Evolutionary conservation across 2,113 vertebrate species (phyloP).

Genomic region (Campylorhamphus procurvoides): DNA sequence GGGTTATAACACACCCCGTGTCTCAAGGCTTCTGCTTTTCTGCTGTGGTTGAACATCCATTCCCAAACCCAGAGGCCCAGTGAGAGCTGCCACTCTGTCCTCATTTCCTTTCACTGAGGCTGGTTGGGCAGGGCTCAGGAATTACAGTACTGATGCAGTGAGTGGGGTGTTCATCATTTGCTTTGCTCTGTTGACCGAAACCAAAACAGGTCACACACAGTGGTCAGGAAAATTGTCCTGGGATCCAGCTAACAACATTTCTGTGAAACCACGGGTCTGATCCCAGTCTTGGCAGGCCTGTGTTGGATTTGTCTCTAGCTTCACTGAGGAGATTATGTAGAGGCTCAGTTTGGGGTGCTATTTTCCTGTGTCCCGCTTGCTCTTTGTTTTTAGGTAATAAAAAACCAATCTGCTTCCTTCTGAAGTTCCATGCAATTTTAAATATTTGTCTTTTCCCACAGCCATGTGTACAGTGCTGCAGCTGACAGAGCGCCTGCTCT

Average conservation of each 20-base stretch:
- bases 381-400: slow-evolving; percentile 15
- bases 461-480: slow-evolving; percentile 85
- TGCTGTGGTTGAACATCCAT: neutral
- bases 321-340: neutral
- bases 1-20: neutral
- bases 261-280: neutral
- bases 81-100: neutral
- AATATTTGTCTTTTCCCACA: slow-evolving; percentile 21
- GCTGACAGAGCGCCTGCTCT: slow-evolving; percentile 89
- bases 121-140: neutral
- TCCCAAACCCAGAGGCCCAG: neutral
- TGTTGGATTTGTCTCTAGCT: neutral
- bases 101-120: neutral
- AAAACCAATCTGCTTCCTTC: neutral
- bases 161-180: neutral
- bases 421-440: neutral
- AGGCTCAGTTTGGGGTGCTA: neutral
- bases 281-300: neutral
- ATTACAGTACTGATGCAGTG: neutral
- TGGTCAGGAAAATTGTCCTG: neutral
- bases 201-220: neutral
- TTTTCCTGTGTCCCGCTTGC: neutral
- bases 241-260: neutral
- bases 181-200: neutral
- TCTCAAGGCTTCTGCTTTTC: neutral